A percentile compares a stretch with the other conserved stretches of the same genome.
Conservation (phyloP, 2,888 invertebrate genomes). For the Rhamphomyia laevipes region DNA sequence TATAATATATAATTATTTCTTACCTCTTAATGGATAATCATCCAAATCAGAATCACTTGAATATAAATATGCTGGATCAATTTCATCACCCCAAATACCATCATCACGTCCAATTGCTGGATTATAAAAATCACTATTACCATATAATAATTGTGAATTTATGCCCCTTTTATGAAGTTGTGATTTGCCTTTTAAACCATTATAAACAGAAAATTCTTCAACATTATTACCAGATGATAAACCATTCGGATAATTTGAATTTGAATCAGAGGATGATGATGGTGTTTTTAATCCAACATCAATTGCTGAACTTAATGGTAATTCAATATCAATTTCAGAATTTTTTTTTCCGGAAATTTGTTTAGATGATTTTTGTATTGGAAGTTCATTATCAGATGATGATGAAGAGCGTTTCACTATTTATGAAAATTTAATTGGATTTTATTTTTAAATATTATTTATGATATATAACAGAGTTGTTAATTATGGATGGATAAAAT, state of each 20-base stretch:
- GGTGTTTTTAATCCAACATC: background rate
- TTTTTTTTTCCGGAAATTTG: background rate
- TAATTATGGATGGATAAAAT: no score
- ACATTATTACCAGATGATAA: background rate
- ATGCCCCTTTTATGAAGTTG: conserved; percentile 32
- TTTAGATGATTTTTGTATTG: background rate
- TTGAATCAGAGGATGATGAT: background rate
- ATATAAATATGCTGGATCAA: conserved; percentile 28
- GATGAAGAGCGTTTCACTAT: background rate
- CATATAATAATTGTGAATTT: conserved; percentile 20
- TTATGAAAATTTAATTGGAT: no score
- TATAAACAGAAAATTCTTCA: no score
- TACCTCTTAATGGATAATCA: conserved; percentile 27
- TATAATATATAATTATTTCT: conserved; percentile 10
- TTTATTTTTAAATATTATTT: no score
- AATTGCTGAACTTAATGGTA: background rate
- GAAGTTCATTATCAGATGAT: background rate
- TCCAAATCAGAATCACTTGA: conserved; percentile 26
- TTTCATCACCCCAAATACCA: conserved; percentile 33
- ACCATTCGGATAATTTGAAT: background rate
- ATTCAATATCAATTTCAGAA: background rate
- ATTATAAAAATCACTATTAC: conserved; percentile 15
- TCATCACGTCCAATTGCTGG: conserved; percentile 11
- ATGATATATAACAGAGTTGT: no score
- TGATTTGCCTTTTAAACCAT: background rate